Evolutionary conservation across 2,888 invertebrate genomes (phyloP), one percentile per base, ranked within the genome.

Genomic region (Cheilosia vernalis): DNA sequence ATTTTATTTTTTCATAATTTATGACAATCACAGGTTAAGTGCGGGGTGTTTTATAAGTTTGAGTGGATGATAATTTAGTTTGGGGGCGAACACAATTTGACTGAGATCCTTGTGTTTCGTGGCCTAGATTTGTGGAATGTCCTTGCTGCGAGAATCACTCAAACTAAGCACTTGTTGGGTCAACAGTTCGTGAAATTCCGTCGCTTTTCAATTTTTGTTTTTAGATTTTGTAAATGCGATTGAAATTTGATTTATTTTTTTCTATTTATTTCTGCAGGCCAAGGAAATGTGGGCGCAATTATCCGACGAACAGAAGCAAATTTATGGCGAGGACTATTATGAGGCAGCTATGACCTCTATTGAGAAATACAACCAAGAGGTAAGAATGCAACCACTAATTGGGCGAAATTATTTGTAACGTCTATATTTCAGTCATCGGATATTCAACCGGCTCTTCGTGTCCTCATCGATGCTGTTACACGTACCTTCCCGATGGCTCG

Each of bases 311-410:
- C 95, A 95, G 90, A 95, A 95, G 89, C 94, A 95, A 89, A 95
- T 95, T 87, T 97, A 97, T 90, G 96, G 96, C 13, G 95, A 96
- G 91, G 95, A 96, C 89, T 95, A 96, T 91, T 97, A 97, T 91
- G 96, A 97, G 90, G 94, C 94, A 86, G 96, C 96, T 78, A 94
- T 97, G 89, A 93, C 96, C 64, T 95, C 96, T 89, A 93, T 97
- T 88, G 96, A 96, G 88, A 96, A 96, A 90, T 96, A 96, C 90
- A 95, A 96, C 10, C 95, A 95, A 90, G 94, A 94, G 87, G 92
- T 92, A 87, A 87, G 88, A 21, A 33, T 30, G 19, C 7, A 19
- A 58, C 10, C n/a, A 30, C 17, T 27, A 27, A 6, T 30, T 55
- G 6, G 15, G 37, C 37, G 13, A 13, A 13, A 4, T 42, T 40